Evolutionary conservation across 1,140 invertebrate genomes (phyloP).

Genomic region (Zaprionus davidi): DNA sequence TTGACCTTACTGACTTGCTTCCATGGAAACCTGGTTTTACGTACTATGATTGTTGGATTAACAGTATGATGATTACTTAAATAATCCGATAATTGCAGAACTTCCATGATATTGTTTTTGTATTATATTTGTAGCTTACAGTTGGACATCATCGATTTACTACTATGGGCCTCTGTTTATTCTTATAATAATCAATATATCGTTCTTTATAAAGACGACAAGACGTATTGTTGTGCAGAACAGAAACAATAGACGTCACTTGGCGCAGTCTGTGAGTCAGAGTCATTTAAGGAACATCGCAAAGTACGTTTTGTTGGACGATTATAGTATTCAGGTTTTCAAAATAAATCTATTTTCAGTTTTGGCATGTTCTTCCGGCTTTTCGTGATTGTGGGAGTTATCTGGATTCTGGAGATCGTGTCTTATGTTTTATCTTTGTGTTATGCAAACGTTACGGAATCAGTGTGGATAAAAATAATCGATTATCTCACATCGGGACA

Average conservation of each 20-base stretch:
- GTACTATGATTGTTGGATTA: slow-evolving; percentile 85
- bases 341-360: neutral
- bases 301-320: slow-evolving; percentile 22
- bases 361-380: neutral
- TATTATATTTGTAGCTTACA: neutral
- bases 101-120: neutral
- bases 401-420: slow-evolving; percentile 8
- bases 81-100: neutral
- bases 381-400: neutral
- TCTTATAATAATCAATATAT: slow-evolving; percentile 88
- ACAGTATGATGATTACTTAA: slow-evolving; percentile 79
- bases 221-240: slow-evolving; percentile 86
- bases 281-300: slow-evolving; percentile 23
- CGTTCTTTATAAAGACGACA: slow-evolving; percentile 88
- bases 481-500: neutral
- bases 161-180: slow-evolving; percentile 89
- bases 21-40: slow-evolving; percentile 85
- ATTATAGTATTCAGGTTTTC: neutral
- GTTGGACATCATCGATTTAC: slow-evolving; percentile 86
- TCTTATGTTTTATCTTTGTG: neutral
- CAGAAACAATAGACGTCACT: slow-evolving; percentile 21
- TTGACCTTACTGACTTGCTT: neutral
- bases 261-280: slow-evolving; percentile 13
- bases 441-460: too few species aligned
- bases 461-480: neutral